Base-by-base conservation (phyloP, 2,888 invertebrate genomes). In the Leptopterna dolabrata region DNA sequence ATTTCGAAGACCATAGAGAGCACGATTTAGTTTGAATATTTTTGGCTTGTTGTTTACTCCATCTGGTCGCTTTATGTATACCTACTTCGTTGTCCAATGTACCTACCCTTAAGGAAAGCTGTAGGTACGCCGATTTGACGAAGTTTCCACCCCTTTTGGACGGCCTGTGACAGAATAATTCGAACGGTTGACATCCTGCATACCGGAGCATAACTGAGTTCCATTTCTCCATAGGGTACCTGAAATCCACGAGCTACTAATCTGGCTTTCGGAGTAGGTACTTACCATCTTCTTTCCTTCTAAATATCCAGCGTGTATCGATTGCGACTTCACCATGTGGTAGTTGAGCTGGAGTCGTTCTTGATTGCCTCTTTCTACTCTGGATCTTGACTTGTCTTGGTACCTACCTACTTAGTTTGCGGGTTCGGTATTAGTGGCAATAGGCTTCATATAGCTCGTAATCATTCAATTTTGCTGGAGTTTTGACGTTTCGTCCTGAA, bases 191-290 rank as follows among this genome's bases (percentile, higher is more conserved):
- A 45, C 73, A 85, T 71, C 24, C 85, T 29, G 29, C 71, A 84
- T 19, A 84, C 84, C 3, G 84, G 84, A 4, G 82, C 29, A 55
- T 29, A 82, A 24, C 16, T 14, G 16, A 55, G 47, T 16, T 82
- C 82, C 7, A 24, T 14, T 45, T 43, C 45, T 45, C 36, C 78
- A 0, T 43, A 7, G 11, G 47, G 55, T 29, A 14, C 16, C 36
- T 87, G 88, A 86, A 89, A 89, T 24, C 88, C 88, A 70, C 83
- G 78, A 29, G 89, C 87, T 13, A 89, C 88, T 2, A 89, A 80
- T 30, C 89, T 43, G 0, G 88, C 89, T 47, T 88, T 89, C 36
- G 87, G 86, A 4, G 85, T 51, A n/a, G n/a, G n/a, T n/a, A n/a
- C n/a, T n/a, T n/a, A 0, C 86, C 87, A 63, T 89, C 88, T 36